Base-by-base conservation (phyloP, 2,113 vertebrate species). In the Eurypyga helias region DNA sequence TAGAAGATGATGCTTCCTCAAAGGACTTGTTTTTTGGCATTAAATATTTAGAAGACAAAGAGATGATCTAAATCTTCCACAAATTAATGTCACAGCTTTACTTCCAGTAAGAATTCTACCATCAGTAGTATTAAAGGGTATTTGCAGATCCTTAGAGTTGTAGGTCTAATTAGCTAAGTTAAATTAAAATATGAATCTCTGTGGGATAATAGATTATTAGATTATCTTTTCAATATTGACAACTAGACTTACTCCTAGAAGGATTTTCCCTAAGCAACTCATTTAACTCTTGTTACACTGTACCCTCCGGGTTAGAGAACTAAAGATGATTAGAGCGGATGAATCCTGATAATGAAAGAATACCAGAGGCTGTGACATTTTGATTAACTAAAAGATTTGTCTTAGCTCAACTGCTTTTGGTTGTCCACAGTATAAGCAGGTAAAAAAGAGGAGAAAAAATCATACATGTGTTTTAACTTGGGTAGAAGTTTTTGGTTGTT, bases 191-290 rank as follows among this genome's bases (percentile, higher is more conserved):
- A 96, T 93, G 52, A 96, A 95, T 95, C 96, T 96, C 94, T 55
- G 29, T 93, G 96, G 96, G 89, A 92, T 97, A 83, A 86, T 95
- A 96, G 97, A 97, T 97, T 97, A 97, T 97, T 98, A 98, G 96
- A 98, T 98, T 98, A 98, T 97, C 97, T 97, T 98, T 96, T 96
- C 94, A 98, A 95, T 98, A 98, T 97, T 98, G 97, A 97, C 96
- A 98, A 96, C 96, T 92, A 97, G 92, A 90, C 94, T 81, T 92
- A 87, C 41, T 96, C 66, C 72, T 92, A 82, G 95, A 97, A 97
- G 91, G 82, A 95, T 66, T 98, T 96, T 93, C 89, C 83, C 83
- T 95, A 69, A 93, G 91, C 85, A 94, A 86, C 85, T 96, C 89
- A 93, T 87, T 97, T 97, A 93, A 92, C 86, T 97, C 96, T 95